Conservation (phyloP, 1,140 invertebrate species). For the Carcinoscorpius rotundicauda region DNA sequence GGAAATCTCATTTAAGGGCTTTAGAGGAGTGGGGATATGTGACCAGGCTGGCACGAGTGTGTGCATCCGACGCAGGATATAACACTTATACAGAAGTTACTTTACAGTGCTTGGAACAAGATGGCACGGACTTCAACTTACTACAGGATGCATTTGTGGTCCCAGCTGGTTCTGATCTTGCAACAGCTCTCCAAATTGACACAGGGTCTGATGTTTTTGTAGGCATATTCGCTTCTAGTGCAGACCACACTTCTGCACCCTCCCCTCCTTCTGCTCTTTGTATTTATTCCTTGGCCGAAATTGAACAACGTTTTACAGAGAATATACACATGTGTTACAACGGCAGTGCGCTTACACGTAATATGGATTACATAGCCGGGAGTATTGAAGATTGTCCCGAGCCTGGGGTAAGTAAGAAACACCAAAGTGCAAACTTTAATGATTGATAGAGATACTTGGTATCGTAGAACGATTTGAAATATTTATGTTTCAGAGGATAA, state of each 20-base stretch:
- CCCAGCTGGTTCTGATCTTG: slow-evolving; percentile 55
- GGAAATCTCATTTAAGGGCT: slow-evolving; percentile 75
- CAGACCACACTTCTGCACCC: slow-evolving; percentile 63
- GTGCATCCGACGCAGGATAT: slow-evolving; percentile 86
- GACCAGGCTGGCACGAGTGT: slow-evolving; percentile 75
- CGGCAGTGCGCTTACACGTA: slow-evolving; percentile 75
- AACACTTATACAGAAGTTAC: slow-evolving; percentile 71
- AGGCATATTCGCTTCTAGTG: slow-evolving; percentile 68
- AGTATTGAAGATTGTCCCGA: slow-evolving; percentile 70
- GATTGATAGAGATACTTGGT: too few species aligned
- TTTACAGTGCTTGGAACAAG: slow-evolving; percentile 57
- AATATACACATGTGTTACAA: slow-evolving; percentile 97
- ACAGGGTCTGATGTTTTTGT: slow-evolving; percentile 47
- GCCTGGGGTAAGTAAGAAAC: slow-evolving; percentile 47
- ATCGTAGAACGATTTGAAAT: too few species aligned
- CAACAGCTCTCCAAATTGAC: slow-evolving; percentile 59
- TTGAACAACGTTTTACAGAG: slow-evolving; percentile 83
- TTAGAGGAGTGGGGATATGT: slow-evolving; percentile 78
- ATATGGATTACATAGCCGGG: slow-evolving; percentile 86
- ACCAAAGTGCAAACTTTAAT: neutral
- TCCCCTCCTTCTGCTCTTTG: slow-evolving; percentile 56
- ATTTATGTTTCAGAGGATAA: too few species aligned
- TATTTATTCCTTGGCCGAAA: slow-evolving; percentile 53
- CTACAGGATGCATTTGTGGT: slow-evolving; percentile 80
- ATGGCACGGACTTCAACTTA: slow-evolving; percentile 61